Conservation (phyloP, 1,140 invertebrate genomes). For the Samia ricini region DNA sequence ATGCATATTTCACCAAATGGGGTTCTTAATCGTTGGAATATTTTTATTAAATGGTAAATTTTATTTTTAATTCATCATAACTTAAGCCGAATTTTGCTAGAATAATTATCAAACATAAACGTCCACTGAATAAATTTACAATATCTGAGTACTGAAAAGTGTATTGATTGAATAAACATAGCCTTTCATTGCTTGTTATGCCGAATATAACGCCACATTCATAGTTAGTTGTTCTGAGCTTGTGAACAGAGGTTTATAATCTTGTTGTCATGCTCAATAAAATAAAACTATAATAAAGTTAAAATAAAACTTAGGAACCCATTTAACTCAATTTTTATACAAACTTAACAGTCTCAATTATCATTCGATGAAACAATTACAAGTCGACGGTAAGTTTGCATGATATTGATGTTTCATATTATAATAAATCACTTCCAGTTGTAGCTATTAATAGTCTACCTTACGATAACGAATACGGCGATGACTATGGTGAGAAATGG, state of each 20-base stretch:
- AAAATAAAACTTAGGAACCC: too few relatives aligned
- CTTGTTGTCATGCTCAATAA: too few relatives aligned
- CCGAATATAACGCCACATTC: too few relatives aligned
- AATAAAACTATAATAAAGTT: too few relatives aligned
- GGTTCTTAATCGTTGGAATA: background rate
- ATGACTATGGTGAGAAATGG: slow-evolving; percentile 42
- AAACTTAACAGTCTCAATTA: too few relatives aligned
- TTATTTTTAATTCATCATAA: background rate
- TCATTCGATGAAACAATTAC: background rate
- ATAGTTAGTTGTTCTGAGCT: too few relatives aligned
- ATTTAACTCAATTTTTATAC: too few relatives aligned
- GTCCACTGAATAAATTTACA: background rate
- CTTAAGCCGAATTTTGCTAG: too few relatives aligned
- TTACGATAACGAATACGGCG: slow-evolving; percentile 26
- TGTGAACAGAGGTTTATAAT: too few relatives aligned
- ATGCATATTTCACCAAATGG: background rate
- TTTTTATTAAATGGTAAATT: background rate
- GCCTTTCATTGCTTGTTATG: too few relatives aligned
- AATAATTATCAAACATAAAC: background rate
- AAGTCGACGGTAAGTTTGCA: background rate
- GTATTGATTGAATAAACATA: too few relatives aligned
- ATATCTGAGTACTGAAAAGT: background rate
- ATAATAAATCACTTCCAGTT: background rate
- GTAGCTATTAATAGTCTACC: slow-evolving; percentile 4
- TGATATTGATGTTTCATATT: background rate